These are phyloP conservation scores for Diadegma fenestrale DNA, from an alignment of 2,888 invertebrate genomes.

Conservation along the genomic window DNA sequence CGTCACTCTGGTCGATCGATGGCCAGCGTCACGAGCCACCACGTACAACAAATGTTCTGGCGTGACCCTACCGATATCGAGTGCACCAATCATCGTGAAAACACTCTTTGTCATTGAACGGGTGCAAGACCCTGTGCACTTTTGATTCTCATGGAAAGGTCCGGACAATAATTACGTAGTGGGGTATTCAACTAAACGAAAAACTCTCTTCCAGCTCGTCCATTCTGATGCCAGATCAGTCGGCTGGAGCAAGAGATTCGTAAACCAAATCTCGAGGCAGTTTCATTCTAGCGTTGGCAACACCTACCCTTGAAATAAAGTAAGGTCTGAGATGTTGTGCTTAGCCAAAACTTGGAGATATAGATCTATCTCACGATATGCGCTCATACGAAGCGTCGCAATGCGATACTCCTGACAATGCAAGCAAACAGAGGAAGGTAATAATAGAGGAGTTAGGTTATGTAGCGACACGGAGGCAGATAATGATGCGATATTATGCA, in stretches of 20 bases:
- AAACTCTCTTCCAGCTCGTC: no score
- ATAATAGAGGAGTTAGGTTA: constrained; percentile 58
- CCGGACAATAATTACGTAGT: background rate
- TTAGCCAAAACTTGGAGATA: constrained; percentile 21
- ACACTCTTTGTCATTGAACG: constrained; percentile 77
- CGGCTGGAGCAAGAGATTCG: background rate
- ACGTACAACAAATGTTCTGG: constrained; percentile 82
- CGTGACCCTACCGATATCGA: constrained; percentile 75
- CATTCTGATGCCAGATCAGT: background rate
- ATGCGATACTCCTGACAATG: constrained; percentile 62
- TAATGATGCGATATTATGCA: constrained; percentile 85
- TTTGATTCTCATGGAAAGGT: background rate
- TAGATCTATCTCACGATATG: constrained; percentile 38
- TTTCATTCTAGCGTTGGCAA: background rate
- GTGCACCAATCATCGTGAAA: constrained; percentile 80
- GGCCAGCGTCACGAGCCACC: constrained; percentile 82
- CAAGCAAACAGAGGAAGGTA: constrained; percentile 58
- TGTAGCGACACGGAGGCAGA: constrained; percentile 76
- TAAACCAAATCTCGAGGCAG: background rate
- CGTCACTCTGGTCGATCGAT: constrained; percentile 81
- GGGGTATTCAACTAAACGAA: no score
- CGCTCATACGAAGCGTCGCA: constrained; percentile 40
- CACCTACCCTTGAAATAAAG: background rate
- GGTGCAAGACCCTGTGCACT: background rate
- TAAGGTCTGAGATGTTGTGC: constrained; percentile 54